phyloP scores from a whole-genome alignment of 1,140 invertebrate species.

The Leptopilina clavipes region DNA sequence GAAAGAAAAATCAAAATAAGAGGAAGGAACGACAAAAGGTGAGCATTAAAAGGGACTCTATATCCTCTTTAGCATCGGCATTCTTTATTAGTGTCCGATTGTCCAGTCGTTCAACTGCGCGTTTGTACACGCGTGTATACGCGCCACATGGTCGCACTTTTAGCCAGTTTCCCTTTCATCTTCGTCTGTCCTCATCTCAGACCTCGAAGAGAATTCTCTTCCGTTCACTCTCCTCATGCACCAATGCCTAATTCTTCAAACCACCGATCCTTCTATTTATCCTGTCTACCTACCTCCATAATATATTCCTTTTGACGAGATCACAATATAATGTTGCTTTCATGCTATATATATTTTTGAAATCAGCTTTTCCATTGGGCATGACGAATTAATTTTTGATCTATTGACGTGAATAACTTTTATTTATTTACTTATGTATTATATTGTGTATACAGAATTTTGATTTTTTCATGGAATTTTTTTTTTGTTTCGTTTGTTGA shows the following conservation, averaged over 20 bases:
- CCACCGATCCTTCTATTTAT: slow-evolving; percentile 15
- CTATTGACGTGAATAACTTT: background rate
- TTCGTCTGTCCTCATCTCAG: slow-evolving; percentile 56
- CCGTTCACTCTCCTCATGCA: slow-evolving; percentile 46
- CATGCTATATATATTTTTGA: too few species aligned
- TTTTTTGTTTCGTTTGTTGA: too few species aligned
- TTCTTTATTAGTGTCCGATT: slow-evolving; percentile 58
- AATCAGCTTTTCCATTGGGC: too few species aligned
- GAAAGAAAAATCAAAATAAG: slow-evolving; percentile 36
- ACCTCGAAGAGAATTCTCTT: slow-evolving; percentile 49
- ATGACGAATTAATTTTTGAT: too few species aligned
- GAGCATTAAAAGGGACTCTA: slow-evolving; percentile 51
- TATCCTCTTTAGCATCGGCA: slow-evolving; percentile 52
- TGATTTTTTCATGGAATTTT: background rate
- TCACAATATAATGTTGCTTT: background rate
- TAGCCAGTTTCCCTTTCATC: slow-evolving; percentile 55
- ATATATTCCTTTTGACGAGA: slow-evolving; percentile 5
- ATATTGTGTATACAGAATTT: background rate
- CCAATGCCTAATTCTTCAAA: slow-evolving; percentile 19
- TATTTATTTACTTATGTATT: background rate
- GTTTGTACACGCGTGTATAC: slow-evolving; percentile 38
- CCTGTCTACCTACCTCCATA: slow-evolving; percentile 3
- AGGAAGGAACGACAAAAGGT: slow-evolving; percentile 44
- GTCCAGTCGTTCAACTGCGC: slow-evolving; percentile 44
- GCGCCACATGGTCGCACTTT: slow-evolving; percentile 56